Conservation (phyloP, 2,797 vertebrate genomes). For the Iguana delicatissima region DNA sequence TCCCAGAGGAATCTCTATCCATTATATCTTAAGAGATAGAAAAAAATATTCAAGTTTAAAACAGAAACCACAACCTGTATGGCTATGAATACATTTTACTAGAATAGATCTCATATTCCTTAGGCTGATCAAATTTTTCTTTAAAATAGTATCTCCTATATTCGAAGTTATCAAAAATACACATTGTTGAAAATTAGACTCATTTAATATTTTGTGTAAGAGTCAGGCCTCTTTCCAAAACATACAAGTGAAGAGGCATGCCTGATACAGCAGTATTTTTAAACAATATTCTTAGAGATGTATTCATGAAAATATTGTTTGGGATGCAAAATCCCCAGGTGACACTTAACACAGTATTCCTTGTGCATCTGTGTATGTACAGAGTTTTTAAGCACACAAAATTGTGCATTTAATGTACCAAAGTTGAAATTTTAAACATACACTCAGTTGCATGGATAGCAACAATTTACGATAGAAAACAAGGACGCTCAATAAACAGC, state of each 20-base stretch:
- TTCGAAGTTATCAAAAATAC: slow-evolving; percentile 85
- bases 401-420: slow-evolving; percentile 79
- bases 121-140: slow-evolving; percentile 71
- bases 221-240: slow-evolving; percentile 77
- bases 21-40: slow-evolving; percentile 70
- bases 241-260: slow-evolving; percentile 73
- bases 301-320: slow-evolving; percentile 77
- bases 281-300: slow-evolving; percentile 76
- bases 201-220: slow-evolving; percentile 77
- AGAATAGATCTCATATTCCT: slow-evolving; percentile 72
- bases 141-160: slow-evolving; percentile 78
- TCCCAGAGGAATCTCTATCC: slow-evolving; percentile 65
- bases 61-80: slow-evolving; percentile 41
- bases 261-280: slow-evolving; percentile 74
- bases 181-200: slow-evolving; percentile 81
- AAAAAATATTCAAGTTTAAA: slow-evolving; percentile 71
- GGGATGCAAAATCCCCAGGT: slow-evolving; percentile 76
- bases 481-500: slow-evolving; percentile 80
- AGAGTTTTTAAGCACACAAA: slow-evolving; percentile 82
- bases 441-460: slow-evolving; percentile 77
- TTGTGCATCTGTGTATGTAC: slow-evolving; percentile 77
- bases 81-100: slow-evolving; percentile 71
- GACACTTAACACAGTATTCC: slow-evolving; percentile 73
- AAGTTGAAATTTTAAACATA: slow-evolving; percentile 77
- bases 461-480: slow-evolving; percentile 79